Evolutionary conservation across 2,888 invertebrate genomes (phyloP), one percentile per base, ranked within the genome.

Genomic region (Ptilodon capucinus): DNA sequence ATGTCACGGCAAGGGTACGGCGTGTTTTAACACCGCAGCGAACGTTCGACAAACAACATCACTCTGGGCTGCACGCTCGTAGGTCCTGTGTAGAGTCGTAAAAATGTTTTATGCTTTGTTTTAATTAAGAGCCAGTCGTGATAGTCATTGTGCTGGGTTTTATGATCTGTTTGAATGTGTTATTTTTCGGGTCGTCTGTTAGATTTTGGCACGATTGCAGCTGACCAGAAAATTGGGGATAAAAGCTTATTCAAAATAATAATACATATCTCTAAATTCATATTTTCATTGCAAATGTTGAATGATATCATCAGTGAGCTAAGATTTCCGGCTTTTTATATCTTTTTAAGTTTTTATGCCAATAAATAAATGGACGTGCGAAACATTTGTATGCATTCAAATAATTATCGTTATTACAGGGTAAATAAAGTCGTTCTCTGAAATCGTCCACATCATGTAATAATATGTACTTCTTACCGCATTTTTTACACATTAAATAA

Each of bases 1-100:
- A 90, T 86, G 90, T 91, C 91, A 86, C 55, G 81, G 74, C 86
- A 89, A 91, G 90, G 91, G 83, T 86, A 82, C 53, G 45, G 54
- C 56, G 48, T 57, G 57, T 59, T 48, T 48, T 62, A 57, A 62
- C 60, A 64, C 60, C 60, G 57, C 48, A 28, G 40, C 57, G 59
- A 63, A 62, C 50, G 51, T 54, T 53, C 51, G 44, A 35, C 46
- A 51, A 56, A 49, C 48, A 53, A 36, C 19, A 21, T 4, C 19
- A 16, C 5, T 38, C 0, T 35, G 16, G n/a, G 44, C 44, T 46
- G 35, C 40, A 43, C 21, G 43, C 35, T 57, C 43, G 49, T 48
- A 47, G n/a, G 52, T 13, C 28, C 16, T 53, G 40, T 43, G 45
- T 34, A 49, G 18, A 40, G 41, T 60, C 54, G 50, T 61, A 47